Evolutionary conservation across 1,140 invertebrate genomes (phyloP).

Genomic region (Drosophila takahashii): DNA sequence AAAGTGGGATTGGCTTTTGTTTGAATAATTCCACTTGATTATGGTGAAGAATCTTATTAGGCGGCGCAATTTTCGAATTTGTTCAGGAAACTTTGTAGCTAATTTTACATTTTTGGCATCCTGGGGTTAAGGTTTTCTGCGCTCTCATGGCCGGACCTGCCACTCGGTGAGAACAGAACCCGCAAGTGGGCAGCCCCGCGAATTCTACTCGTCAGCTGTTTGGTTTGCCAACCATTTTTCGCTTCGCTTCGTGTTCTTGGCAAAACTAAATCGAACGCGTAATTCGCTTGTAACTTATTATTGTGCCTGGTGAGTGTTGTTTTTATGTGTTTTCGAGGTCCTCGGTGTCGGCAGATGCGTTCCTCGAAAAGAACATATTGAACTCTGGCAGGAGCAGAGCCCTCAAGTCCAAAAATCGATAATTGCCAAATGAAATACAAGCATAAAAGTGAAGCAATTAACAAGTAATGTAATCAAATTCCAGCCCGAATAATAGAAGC

Average conservation of each 20-base stretch:
- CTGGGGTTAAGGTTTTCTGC: conserved; percentile 1
- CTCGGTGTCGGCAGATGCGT: not conserved
- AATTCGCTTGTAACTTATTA: conserved; percentile 24
- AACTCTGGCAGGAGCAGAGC: conserved; percentile 7
- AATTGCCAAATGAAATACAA: conserved; percentile 51
- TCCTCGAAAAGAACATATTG: not conserved
- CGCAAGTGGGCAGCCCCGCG: conserved; percentile 18
- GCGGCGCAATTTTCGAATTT: too few relatives aligned
- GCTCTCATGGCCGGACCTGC: conserved; percentile 13
- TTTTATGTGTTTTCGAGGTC: not conserved
- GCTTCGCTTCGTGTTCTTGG: conserved; percentile 48
- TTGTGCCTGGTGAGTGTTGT: conserved; percentile 22
- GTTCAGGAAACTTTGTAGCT: too few relatives aligned
- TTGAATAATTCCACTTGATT: too few relatives aligned
- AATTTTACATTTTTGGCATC: not conserved
- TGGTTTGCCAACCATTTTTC: conserved; percentile 33
- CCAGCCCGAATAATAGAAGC: conserved; percentile 54
- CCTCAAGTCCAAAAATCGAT: conserved; percentile 58
- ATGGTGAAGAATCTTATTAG: too few relatives aligned
- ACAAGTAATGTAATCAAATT: conserved; percentile 34
- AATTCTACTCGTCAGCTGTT: conserved; percentile 40
- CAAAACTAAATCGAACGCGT: conserved; percentile 47
- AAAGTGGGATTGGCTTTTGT: too few relatives aligned
- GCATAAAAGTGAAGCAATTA: conserved; percentile 36
- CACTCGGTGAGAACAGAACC: conserved; percentile 10